Base-by-base conservation (phyloP, 2,113 vertebrate species). In the Nycticebus coucang region DNA sequence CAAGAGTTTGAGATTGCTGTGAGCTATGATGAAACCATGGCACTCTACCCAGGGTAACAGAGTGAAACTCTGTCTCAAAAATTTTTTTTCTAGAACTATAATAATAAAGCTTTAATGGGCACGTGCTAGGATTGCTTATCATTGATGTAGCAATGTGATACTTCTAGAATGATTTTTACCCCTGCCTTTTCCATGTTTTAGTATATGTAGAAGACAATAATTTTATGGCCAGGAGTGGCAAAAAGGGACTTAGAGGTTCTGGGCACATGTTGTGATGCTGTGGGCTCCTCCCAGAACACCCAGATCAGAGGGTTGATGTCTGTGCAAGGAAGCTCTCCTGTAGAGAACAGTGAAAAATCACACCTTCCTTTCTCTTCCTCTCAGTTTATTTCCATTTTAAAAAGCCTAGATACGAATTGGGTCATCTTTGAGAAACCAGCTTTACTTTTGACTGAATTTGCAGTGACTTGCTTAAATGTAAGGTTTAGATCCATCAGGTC, bases 101-200 rank as follows among this genome's bases (percentile, higher is more conserved):
- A 22, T 22, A 24, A 8, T 0, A 12, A 24, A 17, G 5, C 17
- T 28, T 57, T 55, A 33, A 3, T 0, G 7, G 24, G 17, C 62
- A 28, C 14, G 30, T 62, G 37, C 19, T 72, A 8, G 50, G 28
- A 28, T 13, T 64, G 57, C 30, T 60, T 74, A 21, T 14, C 15
- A 3, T 0, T 3, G 9, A 18, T 5, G 2, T 3, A 1, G 0
- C 55, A 2, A 24, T 26, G 24, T 60, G 89, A 60, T 26, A 4
- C 17, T 62, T 26, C 75, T 53, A 0, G 33, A 22, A 2, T 2
- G 3, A 2, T 7, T 10, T 4, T 66, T 87, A 7, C 0, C 19
- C 13, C 57, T 64, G 74, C 21, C 45, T 28, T 55, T 85, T 21
- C 41, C 74, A 17, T 19, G 14, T 55, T 22, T 4, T 0, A 3